Conservation (phyloP, 2,113 vertebrate genomes). For the Pseudolaguvia tuberculata region DNA sequence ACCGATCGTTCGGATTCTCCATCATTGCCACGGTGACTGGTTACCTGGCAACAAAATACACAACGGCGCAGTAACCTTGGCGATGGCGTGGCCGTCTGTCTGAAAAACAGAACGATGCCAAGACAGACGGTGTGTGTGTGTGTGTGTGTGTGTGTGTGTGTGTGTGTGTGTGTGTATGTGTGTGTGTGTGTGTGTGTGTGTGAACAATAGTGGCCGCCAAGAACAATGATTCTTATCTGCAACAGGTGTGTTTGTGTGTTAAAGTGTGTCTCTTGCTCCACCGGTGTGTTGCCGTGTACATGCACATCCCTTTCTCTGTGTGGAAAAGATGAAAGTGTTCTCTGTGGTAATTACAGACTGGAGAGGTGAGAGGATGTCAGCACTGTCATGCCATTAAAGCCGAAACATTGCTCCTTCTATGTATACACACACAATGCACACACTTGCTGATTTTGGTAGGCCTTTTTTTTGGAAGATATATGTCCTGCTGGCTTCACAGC, state of each 20-base stretch:
- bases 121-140: constrained; percentile 35
- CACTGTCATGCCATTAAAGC: constrained; percentile 39
- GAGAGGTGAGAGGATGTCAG: constrained; percentile 33
- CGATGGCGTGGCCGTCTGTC: constrained; percentile 46
- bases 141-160: constrained; percentile 17
- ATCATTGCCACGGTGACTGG: constrained; percentile 68
- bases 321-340: constrained; percentile 9
- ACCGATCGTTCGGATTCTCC: constrained; percentile 64
- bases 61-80: constrained; percentile 55
- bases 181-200: constrained; percentile 16
- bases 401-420: constrained; percentile 28
- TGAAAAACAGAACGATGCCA: constrained; percentile 35
- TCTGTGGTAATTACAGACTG: constrained; percentile 51
- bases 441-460: constrained; percentile 6
- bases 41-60: constrained; percentile 58
- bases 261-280: not conserved
- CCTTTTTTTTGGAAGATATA: not conserved
- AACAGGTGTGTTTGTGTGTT: constrained; percentile 31
- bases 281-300: constrained; percentile 12
- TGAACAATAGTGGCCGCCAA: constrained; percentile 5
- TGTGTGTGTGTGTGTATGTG: constrained; percentile 12
- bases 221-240: constrained; percentile 33
- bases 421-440: constrained; percentile 27
- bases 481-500: constrained; percentile 1
- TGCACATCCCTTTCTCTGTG: constrained; percentile 22